A percentile compares a stretch with the other conserved stretches of the same genome.
Evolutionary conservation across 2,113 vertebrate species (phyloP).

Genomic region (Spheniscus mendiculus): DNA sequence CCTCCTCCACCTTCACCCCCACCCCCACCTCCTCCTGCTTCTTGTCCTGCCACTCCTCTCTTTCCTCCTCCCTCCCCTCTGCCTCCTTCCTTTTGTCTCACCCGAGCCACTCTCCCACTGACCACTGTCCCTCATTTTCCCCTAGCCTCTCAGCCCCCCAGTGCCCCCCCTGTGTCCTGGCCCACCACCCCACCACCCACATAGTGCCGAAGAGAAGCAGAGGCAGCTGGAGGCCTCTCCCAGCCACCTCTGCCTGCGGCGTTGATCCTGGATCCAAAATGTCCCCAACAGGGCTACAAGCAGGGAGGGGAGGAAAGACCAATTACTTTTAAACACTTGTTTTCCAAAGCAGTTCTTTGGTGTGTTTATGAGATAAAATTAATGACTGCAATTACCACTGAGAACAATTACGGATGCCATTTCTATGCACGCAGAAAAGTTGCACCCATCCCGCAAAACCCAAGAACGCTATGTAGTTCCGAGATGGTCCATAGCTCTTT

Average conservation of each 20-base stretch:
- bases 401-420: neutral
- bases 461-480: neutral
- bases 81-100: neutral
- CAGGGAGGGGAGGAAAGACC: neutral
- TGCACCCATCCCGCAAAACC: neutral
- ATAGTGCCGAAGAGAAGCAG: neutral
- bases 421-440: neutral
- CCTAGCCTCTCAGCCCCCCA: fast-evolving
- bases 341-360: neutral
- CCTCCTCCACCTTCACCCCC: neutral
- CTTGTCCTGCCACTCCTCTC: neutral
- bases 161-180: fast-evolving
- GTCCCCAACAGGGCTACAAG: neutral
- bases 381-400: neutral
- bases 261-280: fast-evolving
- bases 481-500: neutral
- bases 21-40: neutral
- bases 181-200: neutral
- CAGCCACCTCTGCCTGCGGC: fast-evolving
- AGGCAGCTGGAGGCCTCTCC: neutral
- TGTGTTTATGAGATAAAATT: neutral
- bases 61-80: neutral
- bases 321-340: neutral
- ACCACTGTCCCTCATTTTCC: neutral
- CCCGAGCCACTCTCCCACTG: fast-evolving